A percentile compares a stretch with the other conserved stretches of the same genome.
These are phyloP conservation scores for Dinomys branickii DNA, from an alignment of 2,113 vertebrate species.

Conservation along the genomic window DNA sequence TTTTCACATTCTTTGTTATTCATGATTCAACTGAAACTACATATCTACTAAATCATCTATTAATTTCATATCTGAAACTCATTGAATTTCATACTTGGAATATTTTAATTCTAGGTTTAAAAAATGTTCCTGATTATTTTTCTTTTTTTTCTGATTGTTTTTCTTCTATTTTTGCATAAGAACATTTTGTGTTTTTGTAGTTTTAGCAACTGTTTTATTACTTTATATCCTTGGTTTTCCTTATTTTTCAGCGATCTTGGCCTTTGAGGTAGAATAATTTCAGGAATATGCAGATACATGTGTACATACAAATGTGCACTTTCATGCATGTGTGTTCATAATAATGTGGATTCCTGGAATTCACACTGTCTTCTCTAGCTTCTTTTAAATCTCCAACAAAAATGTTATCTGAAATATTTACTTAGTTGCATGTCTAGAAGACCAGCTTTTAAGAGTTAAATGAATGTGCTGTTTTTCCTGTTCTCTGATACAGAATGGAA, in stretches of 20 bases:
- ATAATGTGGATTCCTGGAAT: background rate
- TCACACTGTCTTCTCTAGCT: background rate
- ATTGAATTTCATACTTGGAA: background rate
- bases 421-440: background rate
- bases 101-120: conserved; percentile 2
- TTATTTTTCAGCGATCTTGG: background rate
- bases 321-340: background rate
- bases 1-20: conserved; percentile 37
- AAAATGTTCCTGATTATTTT: background rate
- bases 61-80: conserved; percentile 26
- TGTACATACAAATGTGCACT: rapidly evolving
- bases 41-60: background rate
- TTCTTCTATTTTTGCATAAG: conserved; percentile 11
- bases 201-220: background rate
- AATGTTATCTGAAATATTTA: background rate
- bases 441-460: background rate
- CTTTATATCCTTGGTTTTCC: background rate
- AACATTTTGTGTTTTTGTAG: background rate
- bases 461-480: background rate
- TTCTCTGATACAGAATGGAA: background rate
- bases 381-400: background rate
- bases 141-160: background rate
- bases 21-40: background rate
- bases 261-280: background rate
- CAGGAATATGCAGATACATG: background rate